Evolutionary conservation across 1,140 invertebrate species (phyloP).

Genomic region (Leptestheria dahalacensis): DNA sequence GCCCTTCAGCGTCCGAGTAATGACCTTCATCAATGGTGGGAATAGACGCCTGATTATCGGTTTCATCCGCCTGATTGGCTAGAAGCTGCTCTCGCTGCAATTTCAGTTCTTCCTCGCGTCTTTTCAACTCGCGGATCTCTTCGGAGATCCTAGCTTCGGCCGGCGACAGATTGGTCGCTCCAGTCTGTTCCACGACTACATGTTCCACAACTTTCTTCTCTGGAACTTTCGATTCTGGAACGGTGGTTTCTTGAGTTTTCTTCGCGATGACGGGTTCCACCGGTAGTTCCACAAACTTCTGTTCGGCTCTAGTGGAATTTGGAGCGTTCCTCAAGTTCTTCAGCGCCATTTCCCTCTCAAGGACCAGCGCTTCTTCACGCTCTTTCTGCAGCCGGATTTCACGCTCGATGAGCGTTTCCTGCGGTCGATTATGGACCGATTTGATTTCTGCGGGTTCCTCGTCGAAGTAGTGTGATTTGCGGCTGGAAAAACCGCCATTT

Average conservation of each 20-base stretch:
- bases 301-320: slow-evolving; percentile 1
- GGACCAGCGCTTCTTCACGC: slow-evolving; percentile 26
- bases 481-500: neutral
- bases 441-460: neutral
- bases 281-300: no score
- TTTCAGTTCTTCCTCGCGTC: slow-evolving; percentile 19
- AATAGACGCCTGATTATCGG: slow-evolving; percentile 22
- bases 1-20: slow-evolving; percentile 27
- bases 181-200: neutral
- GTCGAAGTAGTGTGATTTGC: no score
- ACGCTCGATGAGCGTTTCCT: slow-evolving; percentile 29
- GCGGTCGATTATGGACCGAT: neutral
- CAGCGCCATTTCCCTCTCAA: slow-evolving; percentile 19
- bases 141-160: slow-evolving; percentile 14
- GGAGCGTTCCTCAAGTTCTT: slow-evolving; percentile 4
- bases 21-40: slow-evolving; percentile 27
- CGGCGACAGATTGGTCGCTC: neutral
- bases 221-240: neutral
- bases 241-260: neutral
- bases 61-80: slow-evolving; percentile 13
- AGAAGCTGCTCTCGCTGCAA: slow-evolving; percentile 18
- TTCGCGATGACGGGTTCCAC: no score
- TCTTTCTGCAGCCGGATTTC: slow-evolving; percentile 31
- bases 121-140: slow-evolving; percentile 18
- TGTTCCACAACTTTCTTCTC: neutral